Evolutionary conservation across 2,113 vertebrate species (phyloP).

Genomic region (Pelodiscus sinensis): DNA sequence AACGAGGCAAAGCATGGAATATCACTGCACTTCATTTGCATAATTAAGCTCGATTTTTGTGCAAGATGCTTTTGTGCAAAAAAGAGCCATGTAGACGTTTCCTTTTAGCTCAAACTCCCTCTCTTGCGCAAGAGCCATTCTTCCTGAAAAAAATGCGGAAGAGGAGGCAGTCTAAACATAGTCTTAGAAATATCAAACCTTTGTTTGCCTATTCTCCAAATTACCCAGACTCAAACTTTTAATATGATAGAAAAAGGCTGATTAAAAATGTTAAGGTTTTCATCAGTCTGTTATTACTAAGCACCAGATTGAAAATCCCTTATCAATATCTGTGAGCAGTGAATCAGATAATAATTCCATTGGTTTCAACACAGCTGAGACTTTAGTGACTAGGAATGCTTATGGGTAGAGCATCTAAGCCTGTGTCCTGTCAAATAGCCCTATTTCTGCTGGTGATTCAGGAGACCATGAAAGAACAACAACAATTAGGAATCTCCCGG

Average conservation of each 20-base stretch:
- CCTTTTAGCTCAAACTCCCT: too few species aligned
- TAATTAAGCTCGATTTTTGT: too few species aligned
- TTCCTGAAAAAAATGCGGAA: too few species aligned
- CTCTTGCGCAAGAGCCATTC: too few species aligned
- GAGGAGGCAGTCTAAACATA: too few species aligned
- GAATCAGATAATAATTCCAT: too few species aligned
- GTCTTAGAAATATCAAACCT: not conserved
- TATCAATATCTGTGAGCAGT: not conserved
- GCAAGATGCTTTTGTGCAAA: too few species aligned
- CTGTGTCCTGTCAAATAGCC: not conserved
- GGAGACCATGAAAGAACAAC: not conserved
- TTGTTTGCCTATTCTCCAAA: not conserved
- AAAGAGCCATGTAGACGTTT: too few species aligned
- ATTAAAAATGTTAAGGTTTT: not conserved
- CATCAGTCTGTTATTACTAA: too few species aligned
- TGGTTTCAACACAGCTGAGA: not conserved
- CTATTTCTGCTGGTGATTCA: not conserved
- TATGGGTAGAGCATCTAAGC: not conserved
- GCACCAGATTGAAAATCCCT: not conserved
- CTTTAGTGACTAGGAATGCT: not conserved
- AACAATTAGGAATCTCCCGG: not conserved
- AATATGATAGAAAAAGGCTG: not conserved
- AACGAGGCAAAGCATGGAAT: too few species aligned
- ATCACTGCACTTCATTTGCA: too few species aligned
- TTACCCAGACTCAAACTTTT: not conserved